phyloP scores from a whole-genome alignment of 2,797 vertebrate genomes.

The Typhlichthys subterraneus region DNA sequence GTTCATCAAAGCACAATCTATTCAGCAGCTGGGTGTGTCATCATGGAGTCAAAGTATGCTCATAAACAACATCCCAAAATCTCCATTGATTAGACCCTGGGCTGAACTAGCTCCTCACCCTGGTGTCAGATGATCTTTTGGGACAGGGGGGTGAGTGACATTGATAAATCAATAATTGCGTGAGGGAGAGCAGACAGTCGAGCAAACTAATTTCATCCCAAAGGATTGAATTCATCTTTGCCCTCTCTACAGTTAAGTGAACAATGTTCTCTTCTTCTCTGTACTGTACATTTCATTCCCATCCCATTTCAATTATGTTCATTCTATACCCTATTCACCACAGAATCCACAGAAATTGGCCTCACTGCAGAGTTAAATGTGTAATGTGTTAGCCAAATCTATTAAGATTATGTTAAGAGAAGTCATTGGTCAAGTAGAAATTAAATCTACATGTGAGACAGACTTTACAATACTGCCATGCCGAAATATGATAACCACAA shows the following conservation, averaged over 20 bases:
- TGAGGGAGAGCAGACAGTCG: constrained; percentile 38
- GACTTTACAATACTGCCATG: not conserved
- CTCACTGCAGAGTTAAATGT: not conserved
- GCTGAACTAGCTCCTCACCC: constrained; percentile 74
- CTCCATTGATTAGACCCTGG: constrained; percentile 72
- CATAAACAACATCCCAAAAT: constrained; percentile 72
- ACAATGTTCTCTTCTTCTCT: not conserved
- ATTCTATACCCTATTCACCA: not conserved
- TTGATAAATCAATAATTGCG: constrained; percentile 54
- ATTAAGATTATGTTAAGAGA: constrained; percentile 6
- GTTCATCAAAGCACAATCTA: constrained; percentile 45
- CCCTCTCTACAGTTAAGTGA: constrained; percentile 11
- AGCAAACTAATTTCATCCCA: constrained; percentile 34
- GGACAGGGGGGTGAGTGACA: constrained; percentile 63
- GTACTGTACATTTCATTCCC: constrained; percentile 1
- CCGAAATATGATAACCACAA: constrained; percentile 18
- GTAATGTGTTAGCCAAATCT: constrained; percentile 13
- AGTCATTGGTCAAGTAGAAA: constrained; percentile 13
- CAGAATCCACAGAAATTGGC: constrained; percentile 2
- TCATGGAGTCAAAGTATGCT: constrained; percentile 50
- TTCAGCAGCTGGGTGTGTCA: constrained; percentile 52
- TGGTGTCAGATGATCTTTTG: constrained; percentile 61
- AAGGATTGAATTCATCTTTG: constrained; percentile 21
- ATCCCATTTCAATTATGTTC: not conserved
- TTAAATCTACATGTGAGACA: not conserved